Percentiles rank a stretch among this genome's conserved stretches.
Evolutionary conservation across 2,113 vertebrate species (phyloP).

Genomic region (Coryphaenoides rupestris): DNA sequence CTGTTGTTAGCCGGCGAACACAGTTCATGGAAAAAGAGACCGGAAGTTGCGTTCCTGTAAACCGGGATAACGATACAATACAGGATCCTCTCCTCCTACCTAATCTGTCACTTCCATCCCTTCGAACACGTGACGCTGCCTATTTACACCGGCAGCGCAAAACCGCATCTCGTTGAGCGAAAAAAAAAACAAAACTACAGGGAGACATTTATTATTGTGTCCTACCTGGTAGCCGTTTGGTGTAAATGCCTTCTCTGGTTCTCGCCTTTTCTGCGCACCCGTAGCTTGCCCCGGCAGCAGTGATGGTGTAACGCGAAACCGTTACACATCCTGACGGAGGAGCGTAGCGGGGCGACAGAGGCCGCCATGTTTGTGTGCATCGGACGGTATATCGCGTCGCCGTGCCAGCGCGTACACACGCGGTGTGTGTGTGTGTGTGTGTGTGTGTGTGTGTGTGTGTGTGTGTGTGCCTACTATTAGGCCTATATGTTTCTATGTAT

Average conservation of each 20-base stretch:
- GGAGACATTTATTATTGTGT: neutral
- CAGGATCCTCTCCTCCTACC: neutral
- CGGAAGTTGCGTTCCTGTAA: too few relatives aligned
- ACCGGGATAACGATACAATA: neutral
- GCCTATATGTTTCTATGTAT: neutral
- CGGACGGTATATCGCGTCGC: neutral
- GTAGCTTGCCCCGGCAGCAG: constrained; percentile 55
- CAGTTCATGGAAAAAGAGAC: too few relatives aligned
- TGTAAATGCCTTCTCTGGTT: constrained; percentile 58
- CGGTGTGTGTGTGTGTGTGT: constrained; percentile 7
- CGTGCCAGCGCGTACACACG: constrained; percentile 8
- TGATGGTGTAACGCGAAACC: constrained; percentile 48
- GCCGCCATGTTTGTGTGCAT: constrained; percentile 68
- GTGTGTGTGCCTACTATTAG: neutral
- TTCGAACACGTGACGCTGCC: constrained; percentile 46
- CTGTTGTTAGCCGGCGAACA: too few relatives aligned
- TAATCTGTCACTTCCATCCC: constrained; percentile 39
- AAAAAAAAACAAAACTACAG: neutral
- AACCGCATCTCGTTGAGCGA: constrained; percentile 18
- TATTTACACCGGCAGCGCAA: constrained; percentile 28
- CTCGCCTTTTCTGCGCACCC: constrained; percentile 57
- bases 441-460: neutral
- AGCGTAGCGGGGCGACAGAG: constrained; percentile 64
- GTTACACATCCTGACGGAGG: constrained; percentile 65
- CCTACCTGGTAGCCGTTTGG: constrained; percentile 63